Percentiles rank a stretch among this genome's conserved stretches.
phyloP scores from a whole-genome alignment of 2,888 invertebrate genomes.

The Zhuqinia jingwanae region DNA sequence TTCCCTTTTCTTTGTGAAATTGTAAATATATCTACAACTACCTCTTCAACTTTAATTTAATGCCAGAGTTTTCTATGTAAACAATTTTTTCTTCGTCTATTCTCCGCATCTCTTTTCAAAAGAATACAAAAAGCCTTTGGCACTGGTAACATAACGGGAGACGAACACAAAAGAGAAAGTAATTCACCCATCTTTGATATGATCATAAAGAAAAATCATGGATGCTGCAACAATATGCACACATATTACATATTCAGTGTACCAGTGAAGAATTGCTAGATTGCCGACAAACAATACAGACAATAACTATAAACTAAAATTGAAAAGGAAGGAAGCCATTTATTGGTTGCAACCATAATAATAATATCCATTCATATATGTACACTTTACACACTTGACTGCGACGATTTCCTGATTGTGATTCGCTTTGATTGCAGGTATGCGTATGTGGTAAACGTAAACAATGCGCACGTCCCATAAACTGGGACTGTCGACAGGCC shows the following conservation, averaged over 20 bases:
- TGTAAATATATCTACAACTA: background rate
- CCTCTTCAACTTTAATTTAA: conserved; percentile 8
- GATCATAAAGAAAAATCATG: background rate
- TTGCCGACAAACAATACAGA: background rate
- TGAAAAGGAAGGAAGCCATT: background rate
- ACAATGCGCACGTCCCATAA: background rate
- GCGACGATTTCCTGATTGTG: background rate
- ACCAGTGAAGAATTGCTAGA: conserved; percentile 2
- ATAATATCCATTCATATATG: no score
- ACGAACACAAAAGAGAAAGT: background rate
- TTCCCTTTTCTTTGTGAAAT: background rate
- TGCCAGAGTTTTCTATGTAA: background rate
- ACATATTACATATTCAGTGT: background rate
- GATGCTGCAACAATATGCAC: background rate
- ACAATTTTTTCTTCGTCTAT: background rate
- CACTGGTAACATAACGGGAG: background rate
- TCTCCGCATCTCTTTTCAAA: background rate
- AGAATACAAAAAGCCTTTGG: background rate
- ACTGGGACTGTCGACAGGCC: background rate
- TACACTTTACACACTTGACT: background rate
- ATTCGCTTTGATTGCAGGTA: conserved; percentile 5
- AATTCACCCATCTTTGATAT: background rate
- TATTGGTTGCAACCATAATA: no score
- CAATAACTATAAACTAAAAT: no score
- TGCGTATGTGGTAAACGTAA: background rate